Evolutionary conservation across 2,888 invertebrate genomes (phyloP).

Genomic region (Pachliopta kotzebuea): DNA sequence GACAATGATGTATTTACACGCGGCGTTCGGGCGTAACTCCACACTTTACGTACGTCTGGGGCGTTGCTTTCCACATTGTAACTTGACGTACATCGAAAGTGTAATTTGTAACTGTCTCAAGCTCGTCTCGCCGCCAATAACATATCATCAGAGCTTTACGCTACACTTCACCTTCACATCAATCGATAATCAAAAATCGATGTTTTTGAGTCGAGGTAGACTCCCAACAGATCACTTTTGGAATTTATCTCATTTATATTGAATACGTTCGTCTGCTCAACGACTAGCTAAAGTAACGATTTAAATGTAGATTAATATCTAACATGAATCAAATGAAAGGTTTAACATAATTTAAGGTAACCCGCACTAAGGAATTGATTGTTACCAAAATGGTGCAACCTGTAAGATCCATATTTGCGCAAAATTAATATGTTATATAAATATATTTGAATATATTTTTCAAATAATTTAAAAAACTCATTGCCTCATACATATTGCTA

Average conservation of each 20-base stretch:
- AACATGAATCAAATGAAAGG: too few species aligned
- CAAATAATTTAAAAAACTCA: too few species aligned
- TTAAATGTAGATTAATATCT: too few species aligned
- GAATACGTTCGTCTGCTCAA: background rate
- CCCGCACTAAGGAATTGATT: too few species aligned
- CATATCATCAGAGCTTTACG: conserved; percentile 17
- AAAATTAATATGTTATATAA: too few species aligned
- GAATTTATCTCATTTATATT: background rate
- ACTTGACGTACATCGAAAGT: conserved; percentile 42
- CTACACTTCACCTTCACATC: conserved; percentile 9
- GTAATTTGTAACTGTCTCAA: conserved; percentile 36
- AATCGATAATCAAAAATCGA: conserved; percentile 18
- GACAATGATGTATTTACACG: conserved; percentile 54
- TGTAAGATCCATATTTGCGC: too few species aligned
- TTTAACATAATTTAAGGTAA: too few species aligned
- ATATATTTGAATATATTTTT: too few species aligned
- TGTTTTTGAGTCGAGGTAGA: background rate
- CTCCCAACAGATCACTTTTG: background rate
- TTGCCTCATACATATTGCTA: too few species aligned
- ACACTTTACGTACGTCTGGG: conserved; percentile 35
- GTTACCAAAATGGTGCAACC: too few species aligned
- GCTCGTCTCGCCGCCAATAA: conserved; percentile 29
- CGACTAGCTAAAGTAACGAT: background rate
- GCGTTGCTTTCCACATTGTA: conserved; percentile 49
- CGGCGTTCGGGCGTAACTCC: conserved; percentile 15